Percentiles rank a stretch among this genome's conserved stretches.
These are phyloP conservation scores for Cerceris ruficornis DNA, from an alignment of 2,888 invertebrate genomes.

Conservation along the genomic window DNA sequence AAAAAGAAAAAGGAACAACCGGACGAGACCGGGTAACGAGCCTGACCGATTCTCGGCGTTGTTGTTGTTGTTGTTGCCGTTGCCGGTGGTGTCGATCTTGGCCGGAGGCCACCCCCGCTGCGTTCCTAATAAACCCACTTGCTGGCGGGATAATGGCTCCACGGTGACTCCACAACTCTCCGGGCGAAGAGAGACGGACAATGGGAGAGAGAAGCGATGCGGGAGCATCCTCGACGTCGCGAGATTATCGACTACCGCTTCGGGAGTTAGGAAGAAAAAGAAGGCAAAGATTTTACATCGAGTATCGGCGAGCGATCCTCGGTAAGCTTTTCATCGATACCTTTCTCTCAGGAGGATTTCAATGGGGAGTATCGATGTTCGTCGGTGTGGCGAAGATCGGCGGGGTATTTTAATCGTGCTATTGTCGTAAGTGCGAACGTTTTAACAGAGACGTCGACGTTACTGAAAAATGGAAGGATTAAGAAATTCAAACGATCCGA, in stretches of 20 bases:
- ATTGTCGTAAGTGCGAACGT: too few species aligned
- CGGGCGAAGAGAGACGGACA: slow-evolving; percentile 19
- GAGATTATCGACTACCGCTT: slow-evolving; percentile 53
- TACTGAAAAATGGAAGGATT: too few species aligned
- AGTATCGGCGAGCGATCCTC: slow-evolving; percentile 20
- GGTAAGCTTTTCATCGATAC: slow-evolving; percentile 14
- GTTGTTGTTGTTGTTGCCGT: slow-evolving; percentile 55
- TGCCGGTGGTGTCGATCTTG: slow-evolving; percentile 74
- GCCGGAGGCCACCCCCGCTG: slow-evolving; percentile 80
- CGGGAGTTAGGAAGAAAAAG: slow-evolving; percentile 18
- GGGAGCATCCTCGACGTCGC: slow-evolving; percentile 51
- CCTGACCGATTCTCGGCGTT: slow-evolving; percentile 77
- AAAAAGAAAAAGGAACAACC: slow-evolving; percentile 56
- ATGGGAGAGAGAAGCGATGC: slow-evolving; percentile 31
- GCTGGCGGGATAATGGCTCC: slow-evolving; percentile 79
- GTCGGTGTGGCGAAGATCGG: too few species aligned
- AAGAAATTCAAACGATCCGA: too few species aligned
- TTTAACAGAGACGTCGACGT: too few species aligned
- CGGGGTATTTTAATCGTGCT: too few species aligned
- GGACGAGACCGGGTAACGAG: slow-evolving; percentile 73
- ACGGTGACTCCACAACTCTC: slow-evolving; percentile 80
- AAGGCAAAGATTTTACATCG: slow-evolving; percentile 26
- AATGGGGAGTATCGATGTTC: too few species aligned
- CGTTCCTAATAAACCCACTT: slow-evolving; percentile 81
- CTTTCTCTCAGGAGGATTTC: too few species aligned